Percentiles rank a stretch among this genome's conserved stretches.
Conservation (phyloP, 2,888 invertebrate species). For the Callyntrura guangdongensis region DNA sequence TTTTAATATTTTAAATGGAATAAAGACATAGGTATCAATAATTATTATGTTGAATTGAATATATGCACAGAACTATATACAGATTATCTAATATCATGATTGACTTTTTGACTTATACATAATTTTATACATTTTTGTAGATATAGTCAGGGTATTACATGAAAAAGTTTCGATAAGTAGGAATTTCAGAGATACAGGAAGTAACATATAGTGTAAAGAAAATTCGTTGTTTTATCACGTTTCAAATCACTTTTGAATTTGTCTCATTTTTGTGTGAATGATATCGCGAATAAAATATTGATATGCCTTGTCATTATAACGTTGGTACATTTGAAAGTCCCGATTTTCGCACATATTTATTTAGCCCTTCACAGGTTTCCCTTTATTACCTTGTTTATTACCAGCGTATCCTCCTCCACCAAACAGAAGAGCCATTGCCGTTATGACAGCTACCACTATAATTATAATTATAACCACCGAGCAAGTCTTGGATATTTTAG, state of each 20-base stretch:
- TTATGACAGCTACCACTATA: constrained; percentile 70
- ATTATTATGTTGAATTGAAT: no score
- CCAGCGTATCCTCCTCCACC: constrained; percentile 81
- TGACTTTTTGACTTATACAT: no score
- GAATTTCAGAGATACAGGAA: background rate
- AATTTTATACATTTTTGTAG: no score
- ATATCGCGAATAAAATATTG: background rate
- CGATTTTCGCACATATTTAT: background rate
- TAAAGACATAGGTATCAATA: no score
- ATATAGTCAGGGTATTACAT: no score
- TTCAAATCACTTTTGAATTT: no score
- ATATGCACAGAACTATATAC: no score
- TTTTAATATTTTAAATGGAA: no score
- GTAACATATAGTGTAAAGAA: background rate
- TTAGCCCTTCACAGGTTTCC: constrained; percentile 67
- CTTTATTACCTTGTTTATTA: constrained; percentile 49
- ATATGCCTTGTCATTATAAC: background rate
- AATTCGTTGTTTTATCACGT: no score
- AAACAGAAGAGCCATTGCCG: constrained; percentile 71
- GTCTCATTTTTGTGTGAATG: no score
- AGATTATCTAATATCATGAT: no score
- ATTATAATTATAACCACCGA: constrained; percentile 77
- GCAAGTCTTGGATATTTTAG: constrained; percentile 80
- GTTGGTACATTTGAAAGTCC: background rate
- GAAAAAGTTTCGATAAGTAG: background rate